phyloP scores from a whole-genome alignment of 2,113 vertebrate species.

The rat (Rattus norvegicus) region DNA sequence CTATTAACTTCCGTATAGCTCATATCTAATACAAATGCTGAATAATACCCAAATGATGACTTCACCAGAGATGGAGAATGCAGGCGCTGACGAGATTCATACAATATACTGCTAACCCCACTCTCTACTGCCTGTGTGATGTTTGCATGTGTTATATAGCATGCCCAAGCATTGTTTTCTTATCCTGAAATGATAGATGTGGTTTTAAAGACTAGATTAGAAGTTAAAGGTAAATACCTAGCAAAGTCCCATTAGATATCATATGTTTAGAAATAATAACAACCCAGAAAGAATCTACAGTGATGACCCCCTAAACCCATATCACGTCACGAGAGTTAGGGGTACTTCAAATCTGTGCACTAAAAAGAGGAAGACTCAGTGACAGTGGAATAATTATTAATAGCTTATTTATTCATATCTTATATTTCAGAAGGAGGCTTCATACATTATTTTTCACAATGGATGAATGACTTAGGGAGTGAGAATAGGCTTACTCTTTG shows the following conservation, averaged over 20 bases:
- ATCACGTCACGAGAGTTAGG: neutral
- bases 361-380: neutral
- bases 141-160: neutral
- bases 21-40: neutral
- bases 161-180: neutral
- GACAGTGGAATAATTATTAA: neutral
- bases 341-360: neutral
- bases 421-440: neutral
- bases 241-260: neutral
- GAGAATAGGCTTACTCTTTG: neutral
- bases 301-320: neutral
- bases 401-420: neutral
- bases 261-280: conserved; percentile 2
- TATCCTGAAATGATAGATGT: neutral
- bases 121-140: neutral
- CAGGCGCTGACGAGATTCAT: neutral
- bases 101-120: neutral
- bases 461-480: neutral
- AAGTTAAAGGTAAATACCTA: neutral
- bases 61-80: neutral
- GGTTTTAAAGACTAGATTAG: neutral
- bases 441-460: conserved; percentile 2
- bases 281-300: neutral
- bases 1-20: neutral
- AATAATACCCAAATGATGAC: neutral